Evolutionary conservation across 2,888 invertebrate genomes (phyloP), one percentile per base, ranked within the genome.

Genomic region (Caenorhabditis sinica): DNA sequence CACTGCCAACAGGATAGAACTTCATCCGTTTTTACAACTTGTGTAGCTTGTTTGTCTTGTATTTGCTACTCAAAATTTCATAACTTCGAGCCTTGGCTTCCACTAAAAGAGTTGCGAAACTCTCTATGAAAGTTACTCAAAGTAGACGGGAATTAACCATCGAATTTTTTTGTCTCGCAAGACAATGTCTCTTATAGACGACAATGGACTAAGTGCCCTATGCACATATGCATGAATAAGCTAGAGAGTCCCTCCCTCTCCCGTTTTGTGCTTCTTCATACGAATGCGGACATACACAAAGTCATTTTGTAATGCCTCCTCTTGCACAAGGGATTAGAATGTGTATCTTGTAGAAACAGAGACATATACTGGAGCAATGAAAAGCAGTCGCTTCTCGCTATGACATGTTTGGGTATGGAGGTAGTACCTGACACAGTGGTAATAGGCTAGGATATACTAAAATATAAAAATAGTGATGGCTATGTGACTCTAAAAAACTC

Each of bases 161-260:
- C 33, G 9, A 36, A n/a, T 56, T 60, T 43, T 65, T 49, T 33
- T 66, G 28, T 28, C 40, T 15, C 56, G 5, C 56, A 56, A 17
- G 53, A 28, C 25, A 25, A 17, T 56, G 20, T 74, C 33, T 66
- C 49, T 66, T 20, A 25, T 20, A 53, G 36, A 43, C 68, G 49
- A 33, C 68, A 51, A 68, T 53, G 23, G 33, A 33, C 25, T 65
- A 60, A 60, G 60, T 63, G 63, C 30, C 56, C 69, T 69, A 69
- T 69, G 69, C 69, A 69, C 56, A 53, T 69, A 69, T 69, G 69
- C 69, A 69, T 69, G 69, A 69, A 69, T 69, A 69, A 69, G 69
- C 68, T 53, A 33, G 30, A 53, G 9, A 4, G 28, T 13, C 36
- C 49, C 20, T 20, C 6, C 20, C 6, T 20, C 49, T 20, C 11